phyloP scores from a whole-genome alignment of 2,888 invertebrate species.

The Drosophila eohydei region DNA sequence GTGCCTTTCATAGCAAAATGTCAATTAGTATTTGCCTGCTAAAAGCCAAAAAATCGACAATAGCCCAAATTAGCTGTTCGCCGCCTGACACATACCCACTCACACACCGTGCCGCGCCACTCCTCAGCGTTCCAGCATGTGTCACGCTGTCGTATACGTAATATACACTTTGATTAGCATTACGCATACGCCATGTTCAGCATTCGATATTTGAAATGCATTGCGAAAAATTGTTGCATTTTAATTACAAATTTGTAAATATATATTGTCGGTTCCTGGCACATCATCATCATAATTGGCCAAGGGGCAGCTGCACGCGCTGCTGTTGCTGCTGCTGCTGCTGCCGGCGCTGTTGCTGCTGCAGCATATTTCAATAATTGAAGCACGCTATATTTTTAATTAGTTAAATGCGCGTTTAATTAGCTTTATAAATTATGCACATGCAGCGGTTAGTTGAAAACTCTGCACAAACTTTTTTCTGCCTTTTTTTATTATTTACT shows the following conservation, averaged over 20 bases:
- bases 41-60: constrained; percentile 76
- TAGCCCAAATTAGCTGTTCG: constrained; percentile 64
- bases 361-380: constrained; percentile 79
- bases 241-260: constrained; percentile 68
- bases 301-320: constrained; percentile 22
- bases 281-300: constrained; percentile 68
- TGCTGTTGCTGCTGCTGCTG: constrained; percentile 18
- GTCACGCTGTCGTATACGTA: constrained; percentile 70
- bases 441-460: constrained; percentile 74
- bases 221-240: constrained; percentile 48
- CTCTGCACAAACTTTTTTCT: constrained; percentile 21
- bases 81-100: constrained; percentile 21
- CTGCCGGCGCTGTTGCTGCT: constrained; percentile 15
- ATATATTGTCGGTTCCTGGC: not conserved
- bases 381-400: constrained; percentile 76
- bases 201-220: constrained; percentile 52
- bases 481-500: constrained; percentile 42
- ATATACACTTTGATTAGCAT: constrained; percentile 69
- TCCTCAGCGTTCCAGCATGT: constrained; percentile 31
- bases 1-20: constrained; percentile 70
- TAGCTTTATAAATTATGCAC: constrained; percentile 81
- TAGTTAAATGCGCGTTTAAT: constrained; percentile 81
- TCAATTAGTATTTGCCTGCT: constrained; percentile 79
- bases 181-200: constrained; percentile 62
- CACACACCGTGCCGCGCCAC: constrained; percentile 5